These are phyloP conservation scores for Nomada ruficornis DNA, from an alignment of 2,888 invertebrate species.

Conservation along the genomic window DNA sequence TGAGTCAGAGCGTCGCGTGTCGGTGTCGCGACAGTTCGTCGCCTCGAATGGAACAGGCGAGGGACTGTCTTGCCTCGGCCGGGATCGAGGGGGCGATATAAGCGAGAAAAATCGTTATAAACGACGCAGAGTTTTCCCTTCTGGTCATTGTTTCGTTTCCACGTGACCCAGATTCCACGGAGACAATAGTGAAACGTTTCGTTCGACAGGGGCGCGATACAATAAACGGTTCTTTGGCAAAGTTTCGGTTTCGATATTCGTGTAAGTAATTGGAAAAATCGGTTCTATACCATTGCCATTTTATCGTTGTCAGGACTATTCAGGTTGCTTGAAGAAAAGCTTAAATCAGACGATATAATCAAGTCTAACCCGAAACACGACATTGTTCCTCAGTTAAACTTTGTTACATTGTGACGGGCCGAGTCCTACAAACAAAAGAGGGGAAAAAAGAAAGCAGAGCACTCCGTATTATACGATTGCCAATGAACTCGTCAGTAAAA, in stretches of 20 bases:
- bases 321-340: too few species aligned
- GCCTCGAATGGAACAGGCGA: constrained; percentile 44
- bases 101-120: constrained; percentile 66
- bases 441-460: background rate
- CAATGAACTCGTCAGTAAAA: background rate
- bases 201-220: background rate
- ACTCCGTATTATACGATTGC: too few species aligned
- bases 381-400: background rate
- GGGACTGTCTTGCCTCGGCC: constrained; percentile 21
- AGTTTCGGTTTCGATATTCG: too few species aligned
- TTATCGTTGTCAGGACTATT: too few species aligned
- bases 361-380: too few species aligned
- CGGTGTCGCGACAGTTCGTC: constrained; percentile 63
- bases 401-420: background rate
- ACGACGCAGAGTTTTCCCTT: constrained; percentile 43
- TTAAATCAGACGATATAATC: too few species aligned
- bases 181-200: constrained; percentile 2
- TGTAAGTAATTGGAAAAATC: too few species aligned
- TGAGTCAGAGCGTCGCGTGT: constrained; percentile 46
- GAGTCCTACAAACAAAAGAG: background rate
- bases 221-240: constrained; percentile 4
- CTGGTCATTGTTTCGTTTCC: constrained; percentile 16
- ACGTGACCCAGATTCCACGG: constrained; percentile 32
- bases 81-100: constrained; percentile 39
- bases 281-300: too few species aligned